Evolutionary conservation across 2,888 invertebrate species (phyloP), one percentile per base, ranked within the genome.

Genomic region (Adelphocoris suturalis): DNA sequence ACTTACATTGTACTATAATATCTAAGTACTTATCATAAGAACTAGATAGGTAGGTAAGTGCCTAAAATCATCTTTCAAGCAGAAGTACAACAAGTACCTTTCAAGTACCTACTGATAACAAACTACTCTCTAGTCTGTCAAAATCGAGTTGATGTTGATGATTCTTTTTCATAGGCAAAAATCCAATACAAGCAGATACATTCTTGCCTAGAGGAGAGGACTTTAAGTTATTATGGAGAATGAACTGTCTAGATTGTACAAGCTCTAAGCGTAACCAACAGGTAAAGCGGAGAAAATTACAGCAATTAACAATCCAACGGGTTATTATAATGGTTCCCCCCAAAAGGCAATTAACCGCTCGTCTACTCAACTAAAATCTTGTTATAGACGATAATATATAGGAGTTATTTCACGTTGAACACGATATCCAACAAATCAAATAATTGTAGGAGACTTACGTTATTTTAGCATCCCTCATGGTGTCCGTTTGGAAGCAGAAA

Each of bases 381-480:
- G 55, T 46, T 68, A 23, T 27, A 68, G 19, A 68, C 4, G 61
- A 61, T n/a, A 19, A 52, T 52, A 75, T 75, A 75, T 5, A 27
- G 28, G 37, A 37, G 37, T 19, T 75, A 75, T 37, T 37, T 27
- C 37, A 37, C 13, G 76, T 27, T 76, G 12, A 23, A 27, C 19
- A 16, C 14, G 13, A n/a, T 14, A 19, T 46, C n/a, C n/a, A 80
- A 37, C n/a, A 46, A 46, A 37, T n/a, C 46, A 16, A 80, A 46
- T 28, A 16, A 14, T 7, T 52, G 82, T 46, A 23, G 12, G 27
- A 55, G 28, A 90, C 91, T 91, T 90, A 91, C 91, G 90, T 90
- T 91, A 90, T 48, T 91, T 91, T 91, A 90, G 89, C 90, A 85
- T 91, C 90, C 52, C 90, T 91, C 91, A 91, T 91, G 48, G 80